phyloP scores from a whole-genome alignment of 2,797 vertebrate genomes.

The Aselliscus stoliczkanus region DNA sequence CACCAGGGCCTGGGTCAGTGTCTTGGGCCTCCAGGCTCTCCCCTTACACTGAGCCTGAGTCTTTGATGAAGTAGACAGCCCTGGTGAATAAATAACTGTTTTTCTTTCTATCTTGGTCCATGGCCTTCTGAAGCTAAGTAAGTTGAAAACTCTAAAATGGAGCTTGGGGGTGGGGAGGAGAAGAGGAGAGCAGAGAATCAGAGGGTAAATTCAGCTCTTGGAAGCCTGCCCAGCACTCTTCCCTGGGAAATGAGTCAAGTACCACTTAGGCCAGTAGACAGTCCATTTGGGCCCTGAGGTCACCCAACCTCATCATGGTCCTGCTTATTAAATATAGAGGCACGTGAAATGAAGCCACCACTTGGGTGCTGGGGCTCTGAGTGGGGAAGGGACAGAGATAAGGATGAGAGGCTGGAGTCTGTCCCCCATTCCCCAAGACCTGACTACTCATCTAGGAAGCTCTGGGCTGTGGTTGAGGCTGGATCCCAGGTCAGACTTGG shows the following conservation, averaged over 20 bases:
- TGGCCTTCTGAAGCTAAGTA: neutral
- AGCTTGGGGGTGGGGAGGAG: neutral
- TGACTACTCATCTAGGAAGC: neutral
- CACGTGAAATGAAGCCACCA: neutral
- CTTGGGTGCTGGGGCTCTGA: neutral
- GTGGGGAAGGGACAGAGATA: neutral
- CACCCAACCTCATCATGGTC: slow-evolving; percentile 32
- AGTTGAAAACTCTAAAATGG: slow-evolving; percentile 10
- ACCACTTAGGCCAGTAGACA: slow-evolving; percentile 30
- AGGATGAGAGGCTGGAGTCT: neutral
- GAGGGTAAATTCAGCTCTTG: slow-evolving; percentile 47
- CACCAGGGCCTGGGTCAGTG: neutral
- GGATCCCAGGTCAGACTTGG: neutral
- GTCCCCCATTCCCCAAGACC: neutral
- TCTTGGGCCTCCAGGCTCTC: neutral
- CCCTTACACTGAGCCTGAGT: neutral
- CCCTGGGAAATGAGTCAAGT: slow-evolving; percentile 58
- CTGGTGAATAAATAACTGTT: neutral
- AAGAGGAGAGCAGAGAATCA: neutral
- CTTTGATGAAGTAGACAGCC: neutral
- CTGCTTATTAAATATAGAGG: slow-evolving; percentile 55
- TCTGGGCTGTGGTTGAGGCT: neutral
- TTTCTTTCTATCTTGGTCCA: slow-evolving; percentile 43
- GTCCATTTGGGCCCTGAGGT: slow-evolving; percentile 60
- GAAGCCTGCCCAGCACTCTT: slow-evolving; percentile 34